Evolutionary conservation across 2,797 vertebrate species (phyloP), one percentile per base, ranked within the genome.

Genomic region (Coluber constrictor): DNA sequence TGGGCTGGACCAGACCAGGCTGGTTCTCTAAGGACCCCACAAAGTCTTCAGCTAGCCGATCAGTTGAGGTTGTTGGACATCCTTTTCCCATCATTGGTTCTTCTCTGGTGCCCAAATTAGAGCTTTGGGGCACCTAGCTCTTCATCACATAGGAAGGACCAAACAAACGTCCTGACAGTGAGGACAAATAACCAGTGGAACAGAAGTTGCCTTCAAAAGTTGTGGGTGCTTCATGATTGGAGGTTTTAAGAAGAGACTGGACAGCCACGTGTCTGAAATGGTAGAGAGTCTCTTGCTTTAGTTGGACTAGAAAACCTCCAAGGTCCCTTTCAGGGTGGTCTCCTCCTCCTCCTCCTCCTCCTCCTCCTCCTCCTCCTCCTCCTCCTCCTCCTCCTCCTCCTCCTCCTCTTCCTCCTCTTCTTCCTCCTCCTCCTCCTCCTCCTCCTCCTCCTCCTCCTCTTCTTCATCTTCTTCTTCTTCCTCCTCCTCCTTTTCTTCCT

Each of bases 301-400:
- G 15, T n/a, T 70, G 66, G 66, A 70, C 63, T 70, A 70, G 63
- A n/a, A 70, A n/a, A 18, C 15, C n/a, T 70, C 66, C 66, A 70
- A 32, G 15, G 66, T 3, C 15, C 66, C 15, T 70, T 70, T 15
- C 25, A 63, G 12, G 60, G 10, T 12, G 25, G 25, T 57, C 16
- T 56, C 13, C 3, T 56, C 51, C 9, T 54, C 47, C 7, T 51
- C 47, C 47, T 47, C 47, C 47, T 47, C 43, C 43, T 47, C 47
- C 5, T 47, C 47, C 37, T 20, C 5, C 0, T 59, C 57, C 0
- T 1, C 57, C 2, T 57, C 5, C 0, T 6, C 59, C 2, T 10
- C 60, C 1, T 54, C 57, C 2, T 20, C 25, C 1, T 11, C 23
- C 5, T 2, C 79, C 23, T 23, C 23, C 18, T 47, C 18, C 4